Evolutionary conservation across 2,888 invertebrate species (phyloP).

Genomic region (Laothoe populi): DNA sequence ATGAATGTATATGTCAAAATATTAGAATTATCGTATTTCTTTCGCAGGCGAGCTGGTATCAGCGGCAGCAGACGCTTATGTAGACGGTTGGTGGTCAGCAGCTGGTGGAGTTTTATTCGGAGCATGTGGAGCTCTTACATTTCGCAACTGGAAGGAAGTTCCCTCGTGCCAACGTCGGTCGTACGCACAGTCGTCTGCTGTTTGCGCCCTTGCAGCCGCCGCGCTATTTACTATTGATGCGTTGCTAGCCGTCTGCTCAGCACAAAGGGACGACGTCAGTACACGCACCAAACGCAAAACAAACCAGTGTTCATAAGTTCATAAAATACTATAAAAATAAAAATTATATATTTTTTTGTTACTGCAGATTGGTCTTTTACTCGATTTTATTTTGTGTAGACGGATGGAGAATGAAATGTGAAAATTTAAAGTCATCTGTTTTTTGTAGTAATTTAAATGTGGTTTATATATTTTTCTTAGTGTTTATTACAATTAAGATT

Average conservation of each 20-base stretch:
- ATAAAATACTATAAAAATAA: no score
- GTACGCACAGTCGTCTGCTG: constrained; percentile 59
- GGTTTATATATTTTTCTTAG: no score
- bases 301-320: constrained; percentile 41
- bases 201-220: constrained; percentile 64
- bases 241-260: constrained; percentile 65
- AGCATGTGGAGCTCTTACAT: constrained; percentile 63
- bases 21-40: background rate
- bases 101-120: constrained; percentile 64
- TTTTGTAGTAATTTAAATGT: no score
- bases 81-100: constrained; percentile 78
- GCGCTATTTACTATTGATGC: constrained; percentile 64
- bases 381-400: background rate
- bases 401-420: no score
- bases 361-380: background rate
- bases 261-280: constrained; percentile 58
- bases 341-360: no score
- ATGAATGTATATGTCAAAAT: no score
- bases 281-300: constrained; percentile 54
- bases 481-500: no score
- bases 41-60: constrained; percentile 74
- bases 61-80: constrained; percentile 71
- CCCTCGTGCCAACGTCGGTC: constrained; percentile 53
- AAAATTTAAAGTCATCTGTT: no score
- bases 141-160: constrained; percentile 65